Percentiles rank a stretch among this genome's conserved stretches.
These are phyloP conservation scores for Chionoecetes opilio DNA, from an alignment of 1,140 invertebrate genomes.

Conservation along the genomic window DNA sequence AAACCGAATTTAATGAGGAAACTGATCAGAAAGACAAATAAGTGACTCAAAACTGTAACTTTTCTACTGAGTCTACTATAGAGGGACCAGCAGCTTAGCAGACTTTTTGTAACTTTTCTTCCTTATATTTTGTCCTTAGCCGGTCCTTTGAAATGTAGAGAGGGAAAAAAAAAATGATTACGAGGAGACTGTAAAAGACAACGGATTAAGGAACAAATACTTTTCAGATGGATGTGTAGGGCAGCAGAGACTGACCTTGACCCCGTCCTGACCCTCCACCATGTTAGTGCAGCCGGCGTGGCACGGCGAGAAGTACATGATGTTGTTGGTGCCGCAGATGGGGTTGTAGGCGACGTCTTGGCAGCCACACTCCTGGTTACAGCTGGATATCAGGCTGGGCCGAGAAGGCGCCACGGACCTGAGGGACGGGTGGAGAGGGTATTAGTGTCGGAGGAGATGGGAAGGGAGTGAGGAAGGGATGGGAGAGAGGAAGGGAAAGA, in stretches of 20 bases:
- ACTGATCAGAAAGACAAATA: no score
- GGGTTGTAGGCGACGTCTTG: constrained; percentile 83
- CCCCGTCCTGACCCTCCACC: constrained; percentile 62
- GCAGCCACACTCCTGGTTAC: constrained; percentile 88
- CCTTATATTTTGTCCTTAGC: no score
- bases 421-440: constrained; percentile 22
- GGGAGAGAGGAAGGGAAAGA: neutral
- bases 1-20: no score
- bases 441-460: neutral
- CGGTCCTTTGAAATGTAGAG: no score
- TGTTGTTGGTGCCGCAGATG: constrained; percentile 83
- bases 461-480: neutral
- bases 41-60: no score
- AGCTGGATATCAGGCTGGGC: constrained; percentile 82
- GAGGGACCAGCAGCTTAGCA: no score
- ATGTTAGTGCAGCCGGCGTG: constrained; percentile 81
- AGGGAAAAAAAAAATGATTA: no score
- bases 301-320: constrained; percentile 83
- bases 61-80: no score
- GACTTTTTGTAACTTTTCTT: no score
- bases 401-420: constrained; percentile 82
- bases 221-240: no score
- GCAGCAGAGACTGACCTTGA: constrained; percentile 66
- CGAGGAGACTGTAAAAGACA: no score
- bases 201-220: no score